phyloP scores from a whole-genome alignment of 2,888 invertebrate species.

The Pediacus dermestoides region DNA sequence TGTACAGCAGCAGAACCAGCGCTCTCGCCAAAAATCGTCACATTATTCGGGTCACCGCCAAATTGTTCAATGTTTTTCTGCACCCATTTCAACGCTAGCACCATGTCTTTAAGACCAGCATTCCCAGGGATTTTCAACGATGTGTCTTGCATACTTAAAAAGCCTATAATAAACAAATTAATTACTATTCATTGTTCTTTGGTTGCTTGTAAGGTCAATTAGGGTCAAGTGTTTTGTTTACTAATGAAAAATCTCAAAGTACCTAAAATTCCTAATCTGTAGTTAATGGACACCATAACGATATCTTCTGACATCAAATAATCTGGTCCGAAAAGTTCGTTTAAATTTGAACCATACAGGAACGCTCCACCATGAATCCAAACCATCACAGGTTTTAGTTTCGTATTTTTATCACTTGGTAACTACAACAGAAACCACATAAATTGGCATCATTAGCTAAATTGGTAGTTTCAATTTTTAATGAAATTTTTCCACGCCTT shows the following conservation, averaged over 20 bases:
- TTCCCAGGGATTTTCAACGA: constrained; percentile 53
- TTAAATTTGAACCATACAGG: constrained; percentile 40
- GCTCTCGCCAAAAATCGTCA: constrained; percentile 56
- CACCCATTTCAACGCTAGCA: constrained; percentile 54
- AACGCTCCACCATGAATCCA: constrained; percentile 51
- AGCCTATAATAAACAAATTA: constrained; percentile 42
- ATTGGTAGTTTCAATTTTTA: too few species aligned
- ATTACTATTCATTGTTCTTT: constrained; percentile 6
- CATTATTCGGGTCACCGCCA: constrained; percentile 54
- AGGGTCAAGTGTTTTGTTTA: not conserved
- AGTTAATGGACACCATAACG: constrained; percentile 45
- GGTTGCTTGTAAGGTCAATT: not conserved
- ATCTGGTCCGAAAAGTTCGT: constrained; percentile 41
- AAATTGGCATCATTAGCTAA: too few species aligned
- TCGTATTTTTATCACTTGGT: constrained; percentile 13
- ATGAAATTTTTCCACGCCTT: not conserved
- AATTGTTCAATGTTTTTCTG: constrained; percentile 52
- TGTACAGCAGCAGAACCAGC: constrained; percentile 54
- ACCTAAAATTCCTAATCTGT: constrained; percentile 46
- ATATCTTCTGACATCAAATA: constrained; percentile 45
- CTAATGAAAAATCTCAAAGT: constrained; percentile 14
- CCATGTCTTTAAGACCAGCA: constrained; percentile 55
- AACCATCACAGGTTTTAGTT: constrained; percentile 46
- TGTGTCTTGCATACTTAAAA: constrained; percentile 51
- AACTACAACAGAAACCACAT: too few species aligned